Evolutionary conservation across 2,113 vertebrate species (phyloP).

Genomic region (Patagioenas fasciata): DNA sequence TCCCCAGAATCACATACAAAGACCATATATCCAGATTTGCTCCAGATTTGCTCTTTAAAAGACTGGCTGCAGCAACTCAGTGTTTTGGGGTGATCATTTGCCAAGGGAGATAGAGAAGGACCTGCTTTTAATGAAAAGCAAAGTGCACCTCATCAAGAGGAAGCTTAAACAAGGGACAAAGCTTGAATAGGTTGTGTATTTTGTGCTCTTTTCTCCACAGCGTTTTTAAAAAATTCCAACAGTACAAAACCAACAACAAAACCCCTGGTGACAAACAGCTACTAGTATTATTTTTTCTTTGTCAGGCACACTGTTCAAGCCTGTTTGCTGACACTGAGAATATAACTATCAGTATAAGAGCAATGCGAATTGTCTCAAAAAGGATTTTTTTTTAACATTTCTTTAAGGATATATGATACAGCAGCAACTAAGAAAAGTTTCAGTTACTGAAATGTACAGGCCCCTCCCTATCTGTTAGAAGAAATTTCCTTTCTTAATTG

Average conservation of each 20-base stretch:
- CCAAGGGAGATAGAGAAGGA: not conserved
- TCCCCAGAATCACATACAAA: not conserved
- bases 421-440: not conserved
- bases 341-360: not conserved
- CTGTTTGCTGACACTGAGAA: not conserved
- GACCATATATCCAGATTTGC: not conserved
- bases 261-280: not conserved
- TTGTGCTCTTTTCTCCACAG: not conserved
- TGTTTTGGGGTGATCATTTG: not conserved
- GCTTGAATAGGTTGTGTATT: not conserved
- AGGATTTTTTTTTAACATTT: not conserved
- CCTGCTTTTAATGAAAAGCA: not conserved
- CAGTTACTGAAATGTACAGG: not conserved
- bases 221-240: not conserved
- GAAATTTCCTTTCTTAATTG: not conserved
- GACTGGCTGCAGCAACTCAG: not conserved
- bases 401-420: not conserved
- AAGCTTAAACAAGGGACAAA: not conserved
- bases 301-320: not conserved
- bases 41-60: not conserved
- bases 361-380: not conserved
- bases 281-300: not conserved
- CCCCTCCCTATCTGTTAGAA: fast-evolving
- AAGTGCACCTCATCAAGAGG: not conserved
- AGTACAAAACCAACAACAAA: not conserved